Percentiles rank a stretch among this genome's conserved stretches.
Evolutionary conservation across 1,140 invertebrate genomes (phyloP).

Genomic region (Monomorium pharaonis): DNA sequence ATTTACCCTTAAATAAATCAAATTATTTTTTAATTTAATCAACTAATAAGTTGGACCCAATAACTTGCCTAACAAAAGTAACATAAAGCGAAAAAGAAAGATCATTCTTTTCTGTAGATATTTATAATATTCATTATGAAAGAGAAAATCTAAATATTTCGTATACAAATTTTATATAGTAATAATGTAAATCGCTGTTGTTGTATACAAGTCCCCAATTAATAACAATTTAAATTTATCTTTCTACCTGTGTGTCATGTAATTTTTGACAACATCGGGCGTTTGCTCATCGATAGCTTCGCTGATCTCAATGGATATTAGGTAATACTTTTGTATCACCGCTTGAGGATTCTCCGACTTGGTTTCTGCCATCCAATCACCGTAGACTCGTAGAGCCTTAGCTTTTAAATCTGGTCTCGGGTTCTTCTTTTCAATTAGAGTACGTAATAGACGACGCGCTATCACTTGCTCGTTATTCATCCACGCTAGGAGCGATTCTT

Average conservation of each 20-base stretch:
- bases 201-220: neutral
- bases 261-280: slow-evolving; percentile 81
- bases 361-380: slow-evolving; percentile 91
- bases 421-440: slow-evolving; percentile 82
- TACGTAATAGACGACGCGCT: slow-evolving; percentile 86
- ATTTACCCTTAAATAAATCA: neutral
- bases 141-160: neutral
- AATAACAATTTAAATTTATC: neutral
- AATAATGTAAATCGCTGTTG: neutral
- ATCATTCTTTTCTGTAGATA: neutral
- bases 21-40: neutral
- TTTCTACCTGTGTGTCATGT: slow-evolving; percentile 17
- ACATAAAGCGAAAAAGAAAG: neutral
- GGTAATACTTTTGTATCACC: slow-evolving; percentile 86
- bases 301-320: slow-evolving; percentile 82
- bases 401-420: slow-evolving; percentile 80
- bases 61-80: neutral
- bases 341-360: slow-evolving; percentile 89
- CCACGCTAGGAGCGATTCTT: slow-evolving; percentile 88
- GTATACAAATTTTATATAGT: neutral
- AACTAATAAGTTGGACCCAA: neutral
- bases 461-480: slow-evolving; percentile 86
- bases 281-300: slow-evolving; percentile 74
- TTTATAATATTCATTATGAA: neutral
- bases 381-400: slow-evolving; percentile 86